phyloP scores from a whole-genome alignment of 2,113 vertebrate genomes.

The Rhabdomys dilectus region DNA sequence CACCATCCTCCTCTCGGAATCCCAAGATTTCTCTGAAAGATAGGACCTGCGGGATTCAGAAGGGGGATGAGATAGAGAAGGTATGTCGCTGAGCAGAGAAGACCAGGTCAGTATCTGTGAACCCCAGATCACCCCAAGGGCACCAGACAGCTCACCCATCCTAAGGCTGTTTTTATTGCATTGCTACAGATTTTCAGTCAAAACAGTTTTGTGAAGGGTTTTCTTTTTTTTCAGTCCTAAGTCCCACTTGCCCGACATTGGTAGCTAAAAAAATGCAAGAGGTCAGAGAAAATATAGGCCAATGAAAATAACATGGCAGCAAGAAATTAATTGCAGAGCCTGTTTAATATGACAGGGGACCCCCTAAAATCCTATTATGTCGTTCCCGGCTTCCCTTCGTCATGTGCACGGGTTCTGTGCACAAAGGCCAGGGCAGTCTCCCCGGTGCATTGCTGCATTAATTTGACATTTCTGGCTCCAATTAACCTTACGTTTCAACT shows the following conservation, averaged over 20 bases:
- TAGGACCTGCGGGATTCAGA: background rate
- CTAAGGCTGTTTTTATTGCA: background rate
- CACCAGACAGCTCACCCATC: background rate
- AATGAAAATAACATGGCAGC: constrained; percentile 90
- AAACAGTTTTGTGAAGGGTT: constrained; percentile 52
- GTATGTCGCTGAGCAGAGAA: background rate
- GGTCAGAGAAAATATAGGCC: constrained; percentile 90
- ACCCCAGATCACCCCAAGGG: constrained; percentile 33
- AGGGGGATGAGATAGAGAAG: background rate
- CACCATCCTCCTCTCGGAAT: background rate
- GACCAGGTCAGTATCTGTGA: background rate
- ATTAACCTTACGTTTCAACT: constrained; percentile 94
- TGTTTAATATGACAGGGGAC: constrained; percentile 91
- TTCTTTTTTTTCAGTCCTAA: constrained; percentile 72
- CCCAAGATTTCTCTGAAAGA: background rate
- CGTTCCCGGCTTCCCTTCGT: constrained; percentile 85
- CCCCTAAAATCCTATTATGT: constrained; percentile 90
- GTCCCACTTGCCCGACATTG: constrained; percentile 83
- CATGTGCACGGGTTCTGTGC: constrained; percentile 86
- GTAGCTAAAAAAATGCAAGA: constrained; percentile 87
- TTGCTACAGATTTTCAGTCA: constrained; percentile 66
- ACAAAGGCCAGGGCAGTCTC: constrained; percentile 92
- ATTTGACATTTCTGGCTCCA: constrained; percentile 94
- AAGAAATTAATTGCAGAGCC: constrained; percentile 91
- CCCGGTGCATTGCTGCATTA: constrained; percentile 91